Evolutionary conservation across 1,140 invertebrate genomes (phyloP), one percentile per base, ranked within the genome.

Genomic region (Anastrepha obliqua): DNA sequence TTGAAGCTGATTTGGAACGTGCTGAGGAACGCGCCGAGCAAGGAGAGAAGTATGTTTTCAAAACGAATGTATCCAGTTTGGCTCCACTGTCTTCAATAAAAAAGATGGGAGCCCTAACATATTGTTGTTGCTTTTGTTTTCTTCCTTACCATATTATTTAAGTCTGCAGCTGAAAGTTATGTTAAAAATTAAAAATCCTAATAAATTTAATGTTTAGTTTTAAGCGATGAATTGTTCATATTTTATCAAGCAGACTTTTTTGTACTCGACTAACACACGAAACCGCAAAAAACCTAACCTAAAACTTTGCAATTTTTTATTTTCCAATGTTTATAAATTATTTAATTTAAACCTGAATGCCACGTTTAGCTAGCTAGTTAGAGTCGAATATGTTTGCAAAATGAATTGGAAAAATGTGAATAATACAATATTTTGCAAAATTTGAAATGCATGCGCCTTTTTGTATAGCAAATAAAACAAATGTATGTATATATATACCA

Each of bases 1-100:
- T 99, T 96, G 99, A 99, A 96, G 99, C 99, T 94, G 99, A 99
- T 95, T 96, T 99, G 94, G 99, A 99, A 95, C 97, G 99, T 95
- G 98, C 99, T 91, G 99, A 99, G 96, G 98, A 99, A 95, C 98
- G 99, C 95, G 98, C 99, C 92, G 99, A 99, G 95, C 96, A 98
- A 94, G 99, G 99, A 95, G 99, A 99, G 97, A 97, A 98, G 98
- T 99, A 98, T 96, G 97, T 96, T 95, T 95, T 64, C 47, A 11
- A 85, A 15, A 20, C 20, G 42, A 86, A 86, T 42, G 55, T 55
- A 39, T 65, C 6, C 29, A 78, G 78, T 51, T 86, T 85, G 20
- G 62, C 29, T 87, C 42, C 60, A 51, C 51, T 86, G n/a, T 86
- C 51, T 67, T 85, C 17, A 62, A 44, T 86, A 81, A 85, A 85